Percentiles rank a stretch among this genome's conserved stretches.
Evolutionary conservation across 2,113 vertebrate genomes (phyloP).

Genomic region (Columbina picui): DNA sequence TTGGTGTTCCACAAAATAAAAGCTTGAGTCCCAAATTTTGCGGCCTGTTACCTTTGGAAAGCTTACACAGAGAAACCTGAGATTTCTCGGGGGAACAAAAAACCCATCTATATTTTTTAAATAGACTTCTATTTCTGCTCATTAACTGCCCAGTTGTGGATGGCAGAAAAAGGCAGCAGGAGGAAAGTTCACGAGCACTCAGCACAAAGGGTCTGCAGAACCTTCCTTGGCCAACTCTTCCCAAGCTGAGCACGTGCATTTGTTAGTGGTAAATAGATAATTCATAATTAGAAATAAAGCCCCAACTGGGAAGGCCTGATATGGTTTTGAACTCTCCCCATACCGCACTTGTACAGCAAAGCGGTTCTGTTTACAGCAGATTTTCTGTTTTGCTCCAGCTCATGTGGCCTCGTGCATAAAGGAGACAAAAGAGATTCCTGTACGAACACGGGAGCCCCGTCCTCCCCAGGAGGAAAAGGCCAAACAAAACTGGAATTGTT

Average conservation of each 20-base stretch:
- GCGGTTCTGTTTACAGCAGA: not conserved
- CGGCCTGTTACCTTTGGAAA: not conserved
- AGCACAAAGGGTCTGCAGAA: not conserved
- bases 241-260: not conserved
- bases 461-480: not conserved
- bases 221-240: not conserved
- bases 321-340: not conserved
- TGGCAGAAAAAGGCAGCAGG: fast-evolving
- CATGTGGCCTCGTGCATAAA: not conserved
- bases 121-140: not conserved
- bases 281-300: conserved; percentile 9
- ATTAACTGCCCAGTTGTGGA: not conserved
- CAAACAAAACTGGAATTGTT: conserved; percentile 15
- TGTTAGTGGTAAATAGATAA: conserved; percentile 11
- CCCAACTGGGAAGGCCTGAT: not conserved
- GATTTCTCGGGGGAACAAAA: not conserved
- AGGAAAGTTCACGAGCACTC: not conserved
- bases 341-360: not conserved
- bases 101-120: not conserved
- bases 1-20: not conserved
- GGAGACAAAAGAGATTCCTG: not conserved
- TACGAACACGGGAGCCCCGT: not conserved
- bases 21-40: not conserved
- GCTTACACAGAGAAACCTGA: fast-evolving
- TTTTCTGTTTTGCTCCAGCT: not conserved